A percentile compares a stretch with the other conserved stretches of the same genome.
phyloP scores from a whole-genome alignment of 2,113 vertebrate species.

The Laterallus jamaicensis region DNA sequence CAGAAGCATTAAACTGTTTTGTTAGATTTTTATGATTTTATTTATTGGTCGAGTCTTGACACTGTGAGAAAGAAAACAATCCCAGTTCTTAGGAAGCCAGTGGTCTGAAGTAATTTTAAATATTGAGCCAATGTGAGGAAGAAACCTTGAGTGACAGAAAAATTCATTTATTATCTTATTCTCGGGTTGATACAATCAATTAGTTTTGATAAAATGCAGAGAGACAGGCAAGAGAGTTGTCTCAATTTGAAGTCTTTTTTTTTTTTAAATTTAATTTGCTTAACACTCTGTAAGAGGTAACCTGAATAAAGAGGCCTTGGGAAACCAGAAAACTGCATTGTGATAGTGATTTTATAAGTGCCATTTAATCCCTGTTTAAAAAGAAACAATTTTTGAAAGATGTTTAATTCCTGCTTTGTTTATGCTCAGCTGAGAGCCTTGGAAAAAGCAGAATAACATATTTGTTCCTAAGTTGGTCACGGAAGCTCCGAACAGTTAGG shows the following conservation, averaged over 20 bases:
- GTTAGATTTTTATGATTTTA: not conserved
- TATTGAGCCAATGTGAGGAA: not conserved
- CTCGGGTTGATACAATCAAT: not conserved
- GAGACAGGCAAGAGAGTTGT: not conserved
- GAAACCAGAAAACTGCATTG: not conserved
- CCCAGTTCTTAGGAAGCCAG: not conserved
- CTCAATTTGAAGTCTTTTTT: not conserved
- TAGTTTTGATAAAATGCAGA: not conserved
- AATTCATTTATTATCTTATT: not conserved
- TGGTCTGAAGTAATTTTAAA: not conserved
- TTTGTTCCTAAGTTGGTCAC: not conserved
- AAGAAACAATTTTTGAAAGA: not conserved
- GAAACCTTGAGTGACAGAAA: not conserved
- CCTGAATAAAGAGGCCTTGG: not conserved
- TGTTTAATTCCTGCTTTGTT: not conserved
- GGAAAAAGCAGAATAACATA: not conserved
- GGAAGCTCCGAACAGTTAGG: not conserved
- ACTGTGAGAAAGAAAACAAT: not conserved
- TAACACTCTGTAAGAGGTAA: not conserved
- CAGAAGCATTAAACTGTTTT: not conserved
- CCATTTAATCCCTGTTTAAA: not conserved
- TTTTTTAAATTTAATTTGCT: not conserved
- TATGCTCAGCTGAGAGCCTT: not conserved
- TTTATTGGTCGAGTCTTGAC: not conserved
- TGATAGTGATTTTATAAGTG: not conserved